These are phyloP conservation scores for Lepus americanus DNA, from an alignment of 2,113 vertebrate species.

Conservation along the genomic window DNA sequence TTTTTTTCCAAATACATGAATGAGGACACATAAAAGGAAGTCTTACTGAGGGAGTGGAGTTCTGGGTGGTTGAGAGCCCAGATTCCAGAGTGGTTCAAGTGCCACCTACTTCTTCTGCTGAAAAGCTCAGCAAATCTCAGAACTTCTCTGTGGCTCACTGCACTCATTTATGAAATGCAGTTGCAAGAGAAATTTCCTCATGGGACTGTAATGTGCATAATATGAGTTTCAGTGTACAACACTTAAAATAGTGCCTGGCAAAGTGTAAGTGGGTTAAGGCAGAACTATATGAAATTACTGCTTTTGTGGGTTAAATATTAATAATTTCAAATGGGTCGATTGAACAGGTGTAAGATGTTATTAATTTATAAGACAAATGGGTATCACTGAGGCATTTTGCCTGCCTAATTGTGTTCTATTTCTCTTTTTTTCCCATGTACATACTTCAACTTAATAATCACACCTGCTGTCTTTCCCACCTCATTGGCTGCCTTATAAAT, in stretches of 20 bases:
- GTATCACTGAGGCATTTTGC: not conserved
- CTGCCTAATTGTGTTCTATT: not conserved
- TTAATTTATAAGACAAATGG: not conserved
- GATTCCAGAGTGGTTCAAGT: not conserved
- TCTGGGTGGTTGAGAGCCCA: not conserved
- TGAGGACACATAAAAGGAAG: not conserved
- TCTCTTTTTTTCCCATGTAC: not conserved
- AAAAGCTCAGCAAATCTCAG: not conserved
- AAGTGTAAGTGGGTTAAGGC: not conserved
- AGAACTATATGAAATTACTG: not conserved
- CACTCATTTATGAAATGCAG: not conserved
- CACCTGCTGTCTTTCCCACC: not conserved
- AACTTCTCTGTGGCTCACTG: not conserved
- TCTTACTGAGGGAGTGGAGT: not conserved
- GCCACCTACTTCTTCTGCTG: not conserved
- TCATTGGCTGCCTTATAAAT: conserved; percentile 22
- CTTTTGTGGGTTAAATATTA: not conserved
- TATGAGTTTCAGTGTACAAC: not conserved
- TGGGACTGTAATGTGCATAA: not conserved
- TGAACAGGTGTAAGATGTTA: not conserved
- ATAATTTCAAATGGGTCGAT: not conserved
- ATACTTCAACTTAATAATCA: not conserved
- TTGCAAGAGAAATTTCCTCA: not conserved
- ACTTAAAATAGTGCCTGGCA: not conserved
- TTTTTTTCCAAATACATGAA: not conserved